A percentile compares a stretch with the other conserved stretches of the same genome.
phyloP scores from a whole-genome alignment of 2,113 vertebrate genomes.

The Hippocampus comes region DNA sequence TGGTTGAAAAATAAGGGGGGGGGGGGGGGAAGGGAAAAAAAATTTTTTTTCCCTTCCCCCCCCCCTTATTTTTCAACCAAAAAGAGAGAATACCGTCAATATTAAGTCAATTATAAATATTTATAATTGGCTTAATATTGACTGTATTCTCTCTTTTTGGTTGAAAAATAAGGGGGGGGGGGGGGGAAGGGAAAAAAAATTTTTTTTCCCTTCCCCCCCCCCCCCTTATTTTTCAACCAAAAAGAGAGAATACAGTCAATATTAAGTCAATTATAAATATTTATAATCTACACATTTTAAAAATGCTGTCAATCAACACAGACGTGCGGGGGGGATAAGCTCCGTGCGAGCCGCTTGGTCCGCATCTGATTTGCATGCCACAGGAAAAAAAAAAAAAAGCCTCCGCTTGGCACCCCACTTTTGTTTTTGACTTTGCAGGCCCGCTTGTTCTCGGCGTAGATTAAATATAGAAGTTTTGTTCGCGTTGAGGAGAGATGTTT shows the following conservation, averaged over 20 bases:
- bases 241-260: constrained; percentile 71
- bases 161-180: too few relatives aligned
- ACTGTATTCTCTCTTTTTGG: too few relatives aligned
- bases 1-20: too few relatives aligned
- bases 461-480: constrained; percentile 82
- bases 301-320: constrained; percentile 74
- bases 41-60: too few relatives aligned
- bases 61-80: too few relatives aligned
- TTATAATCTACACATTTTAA: constrained; percentile 78
- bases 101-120: too few relatives aligned
- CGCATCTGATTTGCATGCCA: constrained; percentile 74
- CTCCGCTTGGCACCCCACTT: constrained; percentile 59
- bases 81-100: too few relatives aligned
- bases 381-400: constrained; percentile 46
- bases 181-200: constrained; percentile 30
- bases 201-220: constrained; percentile 18
- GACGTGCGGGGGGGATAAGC: constrained; percentile 66
- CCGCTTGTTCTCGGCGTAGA: constrained; percentile 70
- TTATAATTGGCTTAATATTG: too few relatives aligned
- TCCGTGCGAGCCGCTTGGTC: constrained; percentile 60
- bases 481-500: constrained; percentile 70
- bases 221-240: constrained; percentile 56
- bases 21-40: too few relatives aligned
- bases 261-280: constrained; percentile 82
- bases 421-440: constrained; percentile 73